Conservation (phyloP, 2,888 invertebrate genomes). For the Heliconius ethilla region DNA sequence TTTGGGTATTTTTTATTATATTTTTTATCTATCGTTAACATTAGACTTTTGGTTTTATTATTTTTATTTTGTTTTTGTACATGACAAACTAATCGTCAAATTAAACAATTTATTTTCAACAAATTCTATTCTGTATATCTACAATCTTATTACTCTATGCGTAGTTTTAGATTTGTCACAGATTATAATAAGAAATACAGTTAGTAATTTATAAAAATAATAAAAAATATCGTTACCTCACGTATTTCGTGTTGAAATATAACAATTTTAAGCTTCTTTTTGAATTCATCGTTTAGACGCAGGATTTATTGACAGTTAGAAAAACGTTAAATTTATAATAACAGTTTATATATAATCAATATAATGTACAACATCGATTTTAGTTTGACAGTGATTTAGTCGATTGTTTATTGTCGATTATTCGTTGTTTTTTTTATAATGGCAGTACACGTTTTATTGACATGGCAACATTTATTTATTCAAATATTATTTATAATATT, state of each 20-base stretch:
- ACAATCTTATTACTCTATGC: constrained; percentile 33
- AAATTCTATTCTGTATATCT: constrained; percentile 35
- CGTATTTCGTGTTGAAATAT: constrained; percentile 42
- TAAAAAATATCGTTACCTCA: constrained; percentile 49
- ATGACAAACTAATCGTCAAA: not conserved
- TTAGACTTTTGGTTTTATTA: not conserved
- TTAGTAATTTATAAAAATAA: constrained; percentile 27
- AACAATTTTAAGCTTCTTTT: constrained; percentile 39
- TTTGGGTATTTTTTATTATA: not conserved
- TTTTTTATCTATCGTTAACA: not conserved
- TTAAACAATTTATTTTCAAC: not conserved
- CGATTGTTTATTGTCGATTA: not conserved
- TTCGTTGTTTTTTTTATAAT: not conserved
- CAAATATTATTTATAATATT: not conserved
- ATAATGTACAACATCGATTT: constrained; percentile 11
- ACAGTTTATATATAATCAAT: constrained; percentile 14
- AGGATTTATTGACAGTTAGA: constrained; percentile 27
- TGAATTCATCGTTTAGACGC: constrained; percentile 23
- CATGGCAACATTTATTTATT: constrained; percentile 11
- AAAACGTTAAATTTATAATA: constrained; percentile 24
- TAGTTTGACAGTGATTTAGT: constrained; percentile 10
- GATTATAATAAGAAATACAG: constrained; percentile 27
- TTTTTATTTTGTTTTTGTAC: not conserved
- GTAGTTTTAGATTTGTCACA: constrained; percentile 44
- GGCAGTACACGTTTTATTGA: not conserved